phyloP scores from a whole-genome alignment of 2,797 vertebrate species.

The Mionectes olivaceus region DNA sequence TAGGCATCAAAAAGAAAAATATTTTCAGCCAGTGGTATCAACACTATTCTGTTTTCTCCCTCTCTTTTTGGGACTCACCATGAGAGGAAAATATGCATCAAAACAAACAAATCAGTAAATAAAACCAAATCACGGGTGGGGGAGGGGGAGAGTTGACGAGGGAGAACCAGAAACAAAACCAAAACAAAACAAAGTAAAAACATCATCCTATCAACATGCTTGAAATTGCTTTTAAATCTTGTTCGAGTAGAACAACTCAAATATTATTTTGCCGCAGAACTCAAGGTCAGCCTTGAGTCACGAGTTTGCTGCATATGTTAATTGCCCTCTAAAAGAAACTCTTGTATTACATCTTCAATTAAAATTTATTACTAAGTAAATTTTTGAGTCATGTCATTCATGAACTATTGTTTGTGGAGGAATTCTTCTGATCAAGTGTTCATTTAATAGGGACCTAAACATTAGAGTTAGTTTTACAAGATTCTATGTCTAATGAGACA shows the following conservation, averaged over 20 bases:
- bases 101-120: background rate
- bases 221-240: background rate
- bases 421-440: background rate
- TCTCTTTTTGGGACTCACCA: rapidly evolving
- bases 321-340: conserved; percentile 4
- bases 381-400: background rate
- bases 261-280: conserved; percentile 9
- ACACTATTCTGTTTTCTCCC: background rate
- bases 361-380: background rate
- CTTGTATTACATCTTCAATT: background rate
- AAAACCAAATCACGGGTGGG: background rate
- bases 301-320: background rate
- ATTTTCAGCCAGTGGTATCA: background rate
- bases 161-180: too few species aligned
- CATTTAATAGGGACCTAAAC: background rate
- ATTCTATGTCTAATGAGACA: background rate
- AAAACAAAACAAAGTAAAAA: background rate
- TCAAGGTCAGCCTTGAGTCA: background rate
- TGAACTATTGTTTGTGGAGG: background rate
- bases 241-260: background rate
- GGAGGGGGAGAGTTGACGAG: too few species aligned
- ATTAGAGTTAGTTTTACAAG: background rate
- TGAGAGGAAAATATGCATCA: background rate
- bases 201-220: background rate
- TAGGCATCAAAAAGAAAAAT: background rate